These are phyloP conservation scores for Himalopsyche japonica DNA, from an alignment of 2,888 invertebrate genomes.

Conservation along the genomic window DNA sequence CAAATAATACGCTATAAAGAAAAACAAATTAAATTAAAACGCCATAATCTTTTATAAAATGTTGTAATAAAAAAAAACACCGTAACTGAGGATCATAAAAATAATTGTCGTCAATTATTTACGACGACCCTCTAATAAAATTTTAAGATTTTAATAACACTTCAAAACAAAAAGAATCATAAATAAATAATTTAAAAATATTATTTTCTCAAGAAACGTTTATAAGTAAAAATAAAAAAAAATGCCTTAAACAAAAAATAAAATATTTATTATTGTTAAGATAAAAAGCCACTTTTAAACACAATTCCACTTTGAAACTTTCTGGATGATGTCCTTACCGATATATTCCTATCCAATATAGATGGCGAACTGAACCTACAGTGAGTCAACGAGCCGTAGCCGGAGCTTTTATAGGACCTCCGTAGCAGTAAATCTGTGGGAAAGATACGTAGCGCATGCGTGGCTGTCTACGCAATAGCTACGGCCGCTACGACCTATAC, in stretches of 20 bases:
- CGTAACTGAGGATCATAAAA: background rate
- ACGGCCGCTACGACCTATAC: background rate
- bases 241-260: too few relatives aligned
- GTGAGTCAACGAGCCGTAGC: slow-evolving; percentile 7
- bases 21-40: background rate
- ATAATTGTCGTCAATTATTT: background rate
- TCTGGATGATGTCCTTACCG: background rate
- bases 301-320: background rate
- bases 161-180: background rate
- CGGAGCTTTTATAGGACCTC: slow-evolving; percentile 16
- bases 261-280: background rate
- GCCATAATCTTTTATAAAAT: background rate
- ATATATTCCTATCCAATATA: background rate
- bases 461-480: background rate
- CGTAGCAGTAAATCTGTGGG: background rate
- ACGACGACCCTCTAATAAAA: background rate
- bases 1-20: background rate
- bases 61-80: background rate
- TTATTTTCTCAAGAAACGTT: too few relatives aligned
- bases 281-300: background rate
- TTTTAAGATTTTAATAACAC: background rate
- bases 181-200: background rate
- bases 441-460: background rate
- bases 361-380: slow-evolving; percentile 15
- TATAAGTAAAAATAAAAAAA: too few relatives aligned